Conservation (phyloP, 1,140 invertebrate genomes). For the Battus philenor region DNA sequence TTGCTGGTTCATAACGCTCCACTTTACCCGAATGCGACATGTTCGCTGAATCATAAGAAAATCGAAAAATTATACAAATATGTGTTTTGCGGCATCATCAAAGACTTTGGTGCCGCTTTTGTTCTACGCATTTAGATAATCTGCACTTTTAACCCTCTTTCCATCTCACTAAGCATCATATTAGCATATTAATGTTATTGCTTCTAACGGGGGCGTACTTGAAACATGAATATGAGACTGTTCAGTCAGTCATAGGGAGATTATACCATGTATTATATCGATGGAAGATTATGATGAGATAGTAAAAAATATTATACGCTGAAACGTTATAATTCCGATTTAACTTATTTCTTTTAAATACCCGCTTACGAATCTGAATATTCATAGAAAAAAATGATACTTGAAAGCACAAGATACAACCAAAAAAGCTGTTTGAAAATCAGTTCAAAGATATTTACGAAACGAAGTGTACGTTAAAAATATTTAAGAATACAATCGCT, state of each 20-base stretch:
- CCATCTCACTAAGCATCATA: conserved; percentile 50
- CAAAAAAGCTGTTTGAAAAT: background rate
- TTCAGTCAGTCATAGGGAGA: no score
- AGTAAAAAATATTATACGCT: no score
- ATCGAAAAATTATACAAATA: conserved; percentile 66
- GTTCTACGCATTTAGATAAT: conserved; percentile 34
- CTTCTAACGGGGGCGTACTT: conserved; percentile 25
- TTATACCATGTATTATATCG: no score
- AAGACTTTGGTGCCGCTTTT: conserved; percentile 35
- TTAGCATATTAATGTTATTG: conserved; percentile 58
- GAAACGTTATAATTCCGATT: no score
- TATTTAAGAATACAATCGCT: conserved; percentile 1
- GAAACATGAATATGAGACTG: conserved; percentile 22
- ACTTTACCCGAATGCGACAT: conserved; percentile 28
- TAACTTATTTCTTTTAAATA: no score
- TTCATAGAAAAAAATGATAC: no score
- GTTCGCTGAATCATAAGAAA: conserved; percentile 32
- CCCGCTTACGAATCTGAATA: no score
- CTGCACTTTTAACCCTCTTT: conserved; percentile 63
- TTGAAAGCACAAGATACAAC: background rate
- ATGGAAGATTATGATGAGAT: no score
- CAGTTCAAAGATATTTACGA: background rate
- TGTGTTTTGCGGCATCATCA: conserved; percentile 32
- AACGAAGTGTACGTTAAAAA: background rate
- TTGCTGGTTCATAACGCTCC: conserved; percentile 24